These are phyloP conservation scores for Gorilla gorilla DNA, from an alignment of 2,113 vertebrate species.

Conservation along the genomic window DNA sequence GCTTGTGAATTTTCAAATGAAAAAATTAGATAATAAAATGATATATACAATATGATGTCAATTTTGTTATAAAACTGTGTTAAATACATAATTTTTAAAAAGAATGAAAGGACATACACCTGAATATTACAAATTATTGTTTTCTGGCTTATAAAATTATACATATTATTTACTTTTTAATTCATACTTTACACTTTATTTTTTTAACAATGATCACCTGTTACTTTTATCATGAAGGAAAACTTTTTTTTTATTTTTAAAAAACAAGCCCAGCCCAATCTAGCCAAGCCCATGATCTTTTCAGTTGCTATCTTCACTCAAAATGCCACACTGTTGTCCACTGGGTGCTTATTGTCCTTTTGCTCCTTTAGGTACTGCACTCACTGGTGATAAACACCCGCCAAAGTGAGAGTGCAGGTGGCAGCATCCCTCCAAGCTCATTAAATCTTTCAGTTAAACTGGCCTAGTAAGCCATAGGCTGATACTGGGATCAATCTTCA, in stretches of 20 bases:
- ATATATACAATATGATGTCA: background rate
- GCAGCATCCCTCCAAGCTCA: background rate
- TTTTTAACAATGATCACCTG: background rate
- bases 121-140: background rate
- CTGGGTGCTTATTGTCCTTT: background rate
- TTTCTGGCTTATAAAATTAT: background rate
- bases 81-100: background rate
- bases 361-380: background rate
- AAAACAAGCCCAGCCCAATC: background rate
- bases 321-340: background rate
- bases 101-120: background rate
- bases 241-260: background rate
- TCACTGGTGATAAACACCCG: background rate
- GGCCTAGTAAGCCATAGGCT: background rate
- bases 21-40: background rate
- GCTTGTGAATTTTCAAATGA: background rate
- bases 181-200: background rate
- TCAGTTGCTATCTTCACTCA: background rate
- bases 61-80: background rate
- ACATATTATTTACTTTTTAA: background rate
- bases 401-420: background rate
- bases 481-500: background rate
- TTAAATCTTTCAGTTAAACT: background rate
- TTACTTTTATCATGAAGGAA: background rate
- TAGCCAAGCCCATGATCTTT: background rate